These are phyloP conservation scores for Zosterops lateralis DNA, from an alignment of 2,113 vertebrate genomes.

Conservation along the genomic window DNA sequence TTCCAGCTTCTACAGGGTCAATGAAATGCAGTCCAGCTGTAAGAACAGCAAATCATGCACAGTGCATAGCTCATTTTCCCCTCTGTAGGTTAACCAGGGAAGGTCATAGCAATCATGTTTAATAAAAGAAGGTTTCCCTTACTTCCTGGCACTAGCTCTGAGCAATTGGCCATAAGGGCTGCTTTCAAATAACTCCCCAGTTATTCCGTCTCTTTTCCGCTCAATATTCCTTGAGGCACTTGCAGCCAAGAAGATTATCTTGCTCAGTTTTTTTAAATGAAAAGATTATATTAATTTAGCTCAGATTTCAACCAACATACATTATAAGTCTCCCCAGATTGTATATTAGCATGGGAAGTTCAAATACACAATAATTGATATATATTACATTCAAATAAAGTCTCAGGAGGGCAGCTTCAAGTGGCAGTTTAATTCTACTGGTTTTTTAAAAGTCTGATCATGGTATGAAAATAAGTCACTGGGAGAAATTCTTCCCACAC, in stretches of 20 bases:
- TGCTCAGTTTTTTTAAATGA: not conserved
- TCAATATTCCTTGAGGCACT: conserved; percentile 49
- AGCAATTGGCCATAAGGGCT: conserved; percentile 52
- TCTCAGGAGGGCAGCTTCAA: conserved; percentile 39
- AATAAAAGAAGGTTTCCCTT: conserved; percentile 67
- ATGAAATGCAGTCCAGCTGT: not conserved
- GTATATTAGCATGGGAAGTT: conserved; percentile 43
- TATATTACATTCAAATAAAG: conserved; percentile 1
- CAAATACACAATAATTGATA: conserved; percentile 47
- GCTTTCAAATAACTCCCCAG: conserved; percentile 64
- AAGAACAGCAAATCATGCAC: conserved; percentile 15
- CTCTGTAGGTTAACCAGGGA: conserved; percentile 53
- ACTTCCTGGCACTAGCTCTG: conserved; percentile 57
- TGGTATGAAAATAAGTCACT: not conserved
- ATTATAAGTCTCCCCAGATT: conserved; percentile 46
- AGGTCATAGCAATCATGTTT: conserved; percentile 56
- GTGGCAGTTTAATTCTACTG: not conserved
- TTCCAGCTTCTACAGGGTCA: not conserved
- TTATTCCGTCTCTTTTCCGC: conserved; percentile 61
- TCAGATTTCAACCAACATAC: conserved; percentile 57
- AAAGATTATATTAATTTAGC: conserved; percentile 38
- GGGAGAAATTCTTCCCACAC: not conserved
- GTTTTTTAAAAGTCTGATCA: not conserved
- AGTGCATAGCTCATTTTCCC: not conserved
- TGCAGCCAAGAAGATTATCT: conserved; percentile 53